Percentiles rank a stretch among this genome's conserved stretches.
Conservation (phyloP, 2,888 invertebrate genomes). For the Penaeus monodon region DNA sequence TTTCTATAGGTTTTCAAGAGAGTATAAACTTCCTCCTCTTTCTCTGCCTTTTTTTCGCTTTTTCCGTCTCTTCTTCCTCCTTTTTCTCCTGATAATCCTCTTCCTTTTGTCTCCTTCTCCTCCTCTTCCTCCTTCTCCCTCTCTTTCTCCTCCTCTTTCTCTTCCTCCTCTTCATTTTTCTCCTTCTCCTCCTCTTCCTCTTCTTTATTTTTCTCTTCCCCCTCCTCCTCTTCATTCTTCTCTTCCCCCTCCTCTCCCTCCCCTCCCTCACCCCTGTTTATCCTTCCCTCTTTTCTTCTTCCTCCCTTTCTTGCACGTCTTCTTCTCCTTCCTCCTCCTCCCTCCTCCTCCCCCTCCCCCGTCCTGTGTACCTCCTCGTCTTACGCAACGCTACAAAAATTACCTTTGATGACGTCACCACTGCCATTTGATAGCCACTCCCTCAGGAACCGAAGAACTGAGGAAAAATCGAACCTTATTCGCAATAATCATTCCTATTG, state of each 20-base stretch:
- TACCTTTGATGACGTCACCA: too few species aligned
- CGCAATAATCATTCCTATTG: too few species aligned
- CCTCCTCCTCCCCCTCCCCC: too few species aligned
- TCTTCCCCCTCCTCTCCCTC: neutral
- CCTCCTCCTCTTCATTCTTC: neutral
- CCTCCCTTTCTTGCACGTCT: neutral
- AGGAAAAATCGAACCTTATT: too few species aligned
- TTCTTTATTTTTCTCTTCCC: neutral
- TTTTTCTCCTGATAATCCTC: neutral
- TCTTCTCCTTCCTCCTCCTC: neutral
- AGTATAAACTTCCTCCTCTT: too few species aligned
- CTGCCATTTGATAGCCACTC: too few species aligned
- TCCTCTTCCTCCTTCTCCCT: neutral
- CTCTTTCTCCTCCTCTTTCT: neutral
- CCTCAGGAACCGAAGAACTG: too few species aligned
- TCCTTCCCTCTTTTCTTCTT: neutral
- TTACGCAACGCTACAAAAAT: too few species aligned
- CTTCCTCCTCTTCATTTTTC: neutral
- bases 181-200: neutral
- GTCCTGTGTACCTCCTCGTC: too few species aligned
- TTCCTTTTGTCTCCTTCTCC: neutral
- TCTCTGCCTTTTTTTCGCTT: too few species aligned
- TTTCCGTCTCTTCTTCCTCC: too few species aligned
- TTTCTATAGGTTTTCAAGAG: too few species aligned
- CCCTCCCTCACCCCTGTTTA: rapidly evolving